A percentile compares a stretch with the other conserved stretches of the same genome.
Conservation (phyloP, 1,140 invertebrate genomes). For the Schlechtendalia chinensis region DNA sequence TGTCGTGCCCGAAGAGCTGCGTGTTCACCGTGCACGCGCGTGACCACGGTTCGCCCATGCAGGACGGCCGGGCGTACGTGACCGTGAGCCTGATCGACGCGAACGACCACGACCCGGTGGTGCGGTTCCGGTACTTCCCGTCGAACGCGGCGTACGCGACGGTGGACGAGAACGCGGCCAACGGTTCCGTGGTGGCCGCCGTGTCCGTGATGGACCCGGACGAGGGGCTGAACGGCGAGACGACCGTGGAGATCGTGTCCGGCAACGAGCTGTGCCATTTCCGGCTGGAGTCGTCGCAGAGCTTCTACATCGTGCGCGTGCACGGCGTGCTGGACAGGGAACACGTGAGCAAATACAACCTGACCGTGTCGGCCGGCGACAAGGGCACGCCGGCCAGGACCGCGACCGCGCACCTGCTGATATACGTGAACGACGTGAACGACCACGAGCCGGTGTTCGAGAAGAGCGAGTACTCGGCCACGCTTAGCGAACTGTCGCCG, state of each 20-base stretch:
- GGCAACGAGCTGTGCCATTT: conserved; percentile 93
- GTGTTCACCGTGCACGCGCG: conserved; percentile 91
- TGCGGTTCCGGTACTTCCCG: conserved; percentile 86
- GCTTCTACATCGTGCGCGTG: conserved; percentile 86
- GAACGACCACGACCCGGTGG: conserved; percentile 85
- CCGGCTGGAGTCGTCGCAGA: conserved; percentile 75
- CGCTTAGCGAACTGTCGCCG: conserved; percentile 82
- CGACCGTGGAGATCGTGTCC: conserved; percentile 74
- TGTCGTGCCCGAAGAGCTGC: conserved; percentile 80
- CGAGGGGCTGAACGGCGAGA: conserved; percentile 85
- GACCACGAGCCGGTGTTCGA: conserved; percentile 93
- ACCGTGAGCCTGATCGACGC: conserved; percentile 90
- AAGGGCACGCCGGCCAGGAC: conserved; percentile 80
- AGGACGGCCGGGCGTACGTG: conserved; percentile 90
- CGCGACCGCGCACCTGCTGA: conserved; percentile 81
- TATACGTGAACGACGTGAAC: conserved; percentile 92
- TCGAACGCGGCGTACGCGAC: conserved; percentile 78
- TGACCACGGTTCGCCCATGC: conserved; percentile 85
- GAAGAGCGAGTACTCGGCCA: conserved; percentile 85
- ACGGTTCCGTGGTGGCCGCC: conserved; percentile 86
- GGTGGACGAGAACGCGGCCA: conserved; percentile 88
- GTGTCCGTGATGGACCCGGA: conserved; percentile 90
- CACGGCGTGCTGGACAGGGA: conserved; percentile 89
- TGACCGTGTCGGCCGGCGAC: conserved; percentile 87
- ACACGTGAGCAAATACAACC: conserved; percentile 86